phyloP scores from a whole-genome alignment of 2,113 vertebrate genomes.

The Toxotes jaculatrix region DNA sequence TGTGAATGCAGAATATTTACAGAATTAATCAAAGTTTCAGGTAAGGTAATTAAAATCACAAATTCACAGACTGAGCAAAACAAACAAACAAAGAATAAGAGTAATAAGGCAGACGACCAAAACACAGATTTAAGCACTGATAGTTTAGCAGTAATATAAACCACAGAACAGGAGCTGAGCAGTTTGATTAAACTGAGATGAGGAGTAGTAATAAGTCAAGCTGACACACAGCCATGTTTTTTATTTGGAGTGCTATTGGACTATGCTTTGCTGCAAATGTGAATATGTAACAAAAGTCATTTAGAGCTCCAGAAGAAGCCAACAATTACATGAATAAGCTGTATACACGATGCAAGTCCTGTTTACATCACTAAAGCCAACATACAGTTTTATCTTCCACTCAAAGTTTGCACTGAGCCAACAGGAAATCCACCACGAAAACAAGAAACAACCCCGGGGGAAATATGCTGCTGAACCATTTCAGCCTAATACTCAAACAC shows the following conservation, averaged over 20 bases:
- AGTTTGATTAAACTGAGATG: no score
- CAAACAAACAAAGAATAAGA: no score
- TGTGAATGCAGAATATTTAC: no score
- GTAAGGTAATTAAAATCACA: no score
- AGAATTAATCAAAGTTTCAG: no score
- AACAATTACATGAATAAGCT: no score
- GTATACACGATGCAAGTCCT: not conserved
- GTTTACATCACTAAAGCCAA: not conserved
- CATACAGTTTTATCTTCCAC: not conserved
- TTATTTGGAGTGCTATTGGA: not conserved
- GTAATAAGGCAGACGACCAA: no score
- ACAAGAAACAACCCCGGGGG: not conserved
- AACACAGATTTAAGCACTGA: no score
- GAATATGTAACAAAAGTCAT: not conserved
- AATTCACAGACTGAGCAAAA: no score
- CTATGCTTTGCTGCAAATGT: not conserved
- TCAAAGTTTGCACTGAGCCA: conserved; percentile 1
- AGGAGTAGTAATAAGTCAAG: not conserved
- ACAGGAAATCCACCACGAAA: not conserved
- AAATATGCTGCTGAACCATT: not conserved
- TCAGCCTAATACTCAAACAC: not conserved
- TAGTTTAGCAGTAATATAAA: no score
- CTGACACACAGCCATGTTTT: not conserved
- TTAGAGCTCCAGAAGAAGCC: not conserved
- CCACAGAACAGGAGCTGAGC: no score